Base-by-base conservation (phyloP, 2,888 invertebrate genomes). In the Adelognathus sp. region DNA sequence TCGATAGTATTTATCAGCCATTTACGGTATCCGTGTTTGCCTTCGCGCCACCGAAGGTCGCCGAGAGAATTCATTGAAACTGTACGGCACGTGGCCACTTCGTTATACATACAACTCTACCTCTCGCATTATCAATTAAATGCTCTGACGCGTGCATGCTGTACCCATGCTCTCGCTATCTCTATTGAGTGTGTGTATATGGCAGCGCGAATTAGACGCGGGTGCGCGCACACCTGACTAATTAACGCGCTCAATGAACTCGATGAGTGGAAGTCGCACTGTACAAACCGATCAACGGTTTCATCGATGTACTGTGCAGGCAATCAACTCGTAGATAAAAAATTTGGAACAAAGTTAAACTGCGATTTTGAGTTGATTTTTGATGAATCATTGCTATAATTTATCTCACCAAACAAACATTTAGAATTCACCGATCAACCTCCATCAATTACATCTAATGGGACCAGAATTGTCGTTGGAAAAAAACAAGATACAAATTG, bases 1-100 rank as follows among this genome's bases (percentile, higher is more conserved):
- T 56, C 71, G 76, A 76, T 76, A 66, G 24, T 39, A 54, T 66
- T 76, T 76, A 76, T 76, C 76, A 66, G 14, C 61, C n/a, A 31
- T 18, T 52, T 39, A 44, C 39, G 64, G 36, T 71, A 76, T 64
- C 50, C 52, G 56, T 3, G 52, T 41, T 41, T 61, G 41, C 54
- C 27, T 56, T 56, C 50, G 39, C 64, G 58, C 44, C 60, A 9
- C 11, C 50, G 60, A 76, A 76, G 76, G 71, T 66, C 60, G 39
- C 21, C 4, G 18, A 2, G 36, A 64, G 27, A 18, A 52, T 74
- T 67, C 58, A 31, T 52, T 46, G 39, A 7, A 52, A 44, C 21
- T 36, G 24, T 24, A n/a, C n/a, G 58, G 41, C 76, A 41, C 63
- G 71, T 44, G 76, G n/a, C 27, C 18, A 18, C 44, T 69, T 36